Evolutionary conservation across 2,888 invertebrate species (phyloP), one percentile per base, ranked within the genome.

Genomic region (Hirudinaria manillensis): DNA sequence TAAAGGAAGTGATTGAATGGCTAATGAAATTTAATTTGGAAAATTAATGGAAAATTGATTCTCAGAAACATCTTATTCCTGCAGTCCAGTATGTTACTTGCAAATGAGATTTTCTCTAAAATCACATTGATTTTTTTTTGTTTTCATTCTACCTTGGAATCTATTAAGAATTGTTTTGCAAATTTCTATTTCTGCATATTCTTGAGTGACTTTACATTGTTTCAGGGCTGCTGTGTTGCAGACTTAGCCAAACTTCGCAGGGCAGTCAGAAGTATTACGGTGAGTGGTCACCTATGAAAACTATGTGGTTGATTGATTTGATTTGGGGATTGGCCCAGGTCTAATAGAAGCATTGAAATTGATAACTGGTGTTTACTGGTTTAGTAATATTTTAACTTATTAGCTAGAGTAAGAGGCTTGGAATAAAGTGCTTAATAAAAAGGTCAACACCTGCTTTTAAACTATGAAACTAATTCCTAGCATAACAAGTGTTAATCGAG

Each of bases 191-290:
- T 27, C 56, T 3, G 56, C 56, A 7, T 6, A 16, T 56, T 13
- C n/a, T n/a, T n/a, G n/a, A n/a, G n/a, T n/a, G 6, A 24, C 27
- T 56, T 61, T 27, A 4, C 0, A 10, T 13, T 61, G 29, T 19
- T 61, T 7, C 10, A 61, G 61, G 61, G 24, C 61, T 61, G 24
- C 29, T 61, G 24, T 61, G 61, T 61, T 61, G 61, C 29, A 61
- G 61, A 29, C 61, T 61, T 29, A 61, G 61, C n/a, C 61, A 61
- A 24, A 61, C 61, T 27, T 29, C 24, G 10, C 61, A 61, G 24
- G 61, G 61, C 24, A 29, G 61, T 29, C 61, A 61, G 29, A 61
- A 61, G 29, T 61, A 24, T 61, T 61, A 24, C 29, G 61, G 61
- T 61, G 61, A 61, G 29, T 21, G 24, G 7, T 61, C 7, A 2